phyloP scores from a whole-genome alignment of 1,140 invertebrate genomes.

The Heliothis virescens region DNA sequence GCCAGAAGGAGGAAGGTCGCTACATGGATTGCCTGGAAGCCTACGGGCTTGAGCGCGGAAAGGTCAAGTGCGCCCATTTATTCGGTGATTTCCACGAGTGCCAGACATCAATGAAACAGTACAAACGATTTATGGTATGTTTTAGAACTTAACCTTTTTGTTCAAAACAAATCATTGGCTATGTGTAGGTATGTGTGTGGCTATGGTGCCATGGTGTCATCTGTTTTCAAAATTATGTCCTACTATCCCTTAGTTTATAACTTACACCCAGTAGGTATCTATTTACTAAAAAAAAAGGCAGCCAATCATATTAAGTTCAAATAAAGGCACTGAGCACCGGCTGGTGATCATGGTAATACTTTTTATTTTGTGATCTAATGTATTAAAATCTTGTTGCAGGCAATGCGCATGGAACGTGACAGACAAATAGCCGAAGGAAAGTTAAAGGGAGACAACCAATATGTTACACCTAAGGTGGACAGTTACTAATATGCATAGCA shows the following conservation, averaged over 20 bases:
- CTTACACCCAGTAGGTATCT: too few relatives aligned
- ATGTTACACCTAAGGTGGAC: constrained; percentile 67
- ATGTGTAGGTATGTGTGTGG: too few relatives aligned
- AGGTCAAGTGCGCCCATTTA: constrained; percentile 87
- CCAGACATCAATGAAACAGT: constrained; percentile 86
- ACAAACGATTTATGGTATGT: constrained; percentile 85
- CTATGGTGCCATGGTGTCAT: too few relatives aligned
- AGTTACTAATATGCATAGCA: constrained; percentile 54
- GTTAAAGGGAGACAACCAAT: constrained; percentile 66
- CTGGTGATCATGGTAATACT: too few relatives aligned
- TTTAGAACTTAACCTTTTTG: neutral
- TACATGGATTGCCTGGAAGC: constrained; percentile 91
- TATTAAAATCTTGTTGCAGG: constrained; percentile 77
- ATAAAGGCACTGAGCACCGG: too few relatives aligned
- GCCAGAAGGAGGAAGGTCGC: constrained; percentile 89
- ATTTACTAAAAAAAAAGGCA: too few relatives aligned
- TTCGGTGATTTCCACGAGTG: constrained; percentile 90
- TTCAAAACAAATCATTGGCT: too few relatives aligned
- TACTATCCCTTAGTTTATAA: too few relatives aligned
- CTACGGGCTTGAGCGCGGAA: constrained; percentile 88
- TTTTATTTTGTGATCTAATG: too few relatives aligned
- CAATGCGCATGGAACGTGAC: constrained; percentile 86
- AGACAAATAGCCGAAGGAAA: constrained; percentile 82
- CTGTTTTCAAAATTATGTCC: too few relatives aligned
- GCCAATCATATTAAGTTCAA: too few relatives aligned